phyloP scores from a whole-genome alignment of 2,113 vertebrate species.

The Mola mola region DNA sequence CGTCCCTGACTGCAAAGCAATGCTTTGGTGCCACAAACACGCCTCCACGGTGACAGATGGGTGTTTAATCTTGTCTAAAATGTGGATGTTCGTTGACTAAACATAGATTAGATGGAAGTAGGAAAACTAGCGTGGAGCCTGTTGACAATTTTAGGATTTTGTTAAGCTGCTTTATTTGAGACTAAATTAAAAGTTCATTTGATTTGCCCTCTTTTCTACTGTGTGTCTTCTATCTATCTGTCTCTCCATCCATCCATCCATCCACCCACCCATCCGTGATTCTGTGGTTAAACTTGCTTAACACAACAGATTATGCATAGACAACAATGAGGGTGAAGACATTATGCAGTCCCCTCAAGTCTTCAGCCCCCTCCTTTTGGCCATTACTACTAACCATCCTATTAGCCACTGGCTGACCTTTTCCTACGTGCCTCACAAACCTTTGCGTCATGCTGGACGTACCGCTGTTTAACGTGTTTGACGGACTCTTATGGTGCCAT shows the following conservation, averaged over 20 bases:
- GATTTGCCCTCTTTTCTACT: slow-evolving; percentile 39
- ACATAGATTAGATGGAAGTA: slow-evolving; percentile 54
- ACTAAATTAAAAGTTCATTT: slow-evolving; percentile 54
- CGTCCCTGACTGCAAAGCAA: slow-evolving; percentile 40
- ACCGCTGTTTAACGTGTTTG: slow-evolving; percentile 47
- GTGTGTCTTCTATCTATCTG: slow-evolving; percentile 3
- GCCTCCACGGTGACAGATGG: slow-evolving; percentile 58
- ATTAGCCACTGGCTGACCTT: slow-evolving; percentile 60
- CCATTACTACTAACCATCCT: slow-evolving; percentile 5
- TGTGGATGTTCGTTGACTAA: slow-evolving; percentile 41
- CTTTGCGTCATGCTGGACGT: slow-evolving; percentile 23
- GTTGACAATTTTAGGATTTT: slow-evolving; percentile 59
- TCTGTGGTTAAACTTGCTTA: not conserved
- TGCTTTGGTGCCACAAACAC: slow-evolving; percentile 10
- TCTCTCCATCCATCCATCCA: not conserved
- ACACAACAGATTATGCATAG: not conserved
- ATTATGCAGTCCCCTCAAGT: slow-evolving; percentile 32
- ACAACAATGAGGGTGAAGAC: not conserved
- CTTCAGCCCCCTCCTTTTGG: slow-evolving; percentile 5
- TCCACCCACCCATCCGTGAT: slow-evolving; percentile 12
- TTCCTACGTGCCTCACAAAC: slow-evolving; percentile 43
- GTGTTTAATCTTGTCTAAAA: slow-evolving; percentile 59
- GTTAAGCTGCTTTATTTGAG: slow-evolving; percentile 70
- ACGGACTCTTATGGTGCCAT: slow-evolving; percentile 24
- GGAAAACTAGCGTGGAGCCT: slow-evolving; percentile 47